These are phyloP conservation scores for Caenorhabditis virilis DNA, from an alignment of 2,888 invertebrate genomes.

Conservation along the genomic window DNA sequence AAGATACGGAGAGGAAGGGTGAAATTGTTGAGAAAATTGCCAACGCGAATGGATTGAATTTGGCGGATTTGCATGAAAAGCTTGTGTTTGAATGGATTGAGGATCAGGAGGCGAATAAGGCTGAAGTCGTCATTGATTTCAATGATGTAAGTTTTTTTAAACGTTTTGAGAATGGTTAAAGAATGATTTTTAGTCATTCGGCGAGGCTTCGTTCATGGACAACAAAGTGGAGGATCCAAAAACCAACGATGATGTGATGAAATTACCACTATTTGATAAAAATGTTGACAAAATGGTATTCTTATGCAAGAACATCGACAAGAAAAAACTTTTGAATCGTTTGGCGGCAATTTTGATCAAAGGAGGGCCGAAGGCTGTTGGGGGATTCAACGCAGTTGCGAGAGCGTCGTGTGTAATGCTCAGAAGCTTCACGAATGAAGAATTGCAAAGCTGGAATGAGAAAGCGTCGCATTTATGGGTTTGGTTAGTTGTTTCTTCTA, in stretches of 20 bases:
- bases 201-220: conserved; percentile 25
- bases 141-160: too few species aligned
- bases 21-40: conserved; percentile 25
- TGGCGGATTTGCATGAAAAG: conserved; percentile 22
- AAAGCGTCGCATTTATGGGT: conserved; percentile 1
- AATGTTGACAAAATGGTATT: conserved; percentile 22
- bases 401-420: conserved; percentile 39
- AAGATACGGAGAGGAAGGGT: conserved; percentile 39
- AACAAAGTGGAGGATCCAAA: conserved; percentile 13
- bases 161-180: too few species aligned
- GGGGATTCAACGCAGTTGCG: conserved; percentile 37
- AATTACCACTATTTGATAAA: conserved; percentile 21
- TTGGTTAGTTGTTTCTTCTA: too few species aligned
- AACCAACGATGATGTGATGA: conserved; percentile 9
- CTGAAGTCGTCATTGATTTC: conserved; percentile 19
- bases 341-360: conserved; percentile 9
- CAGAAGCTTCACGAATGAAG: conserved; percentile 29
- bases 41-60: conserved; percentile 14
- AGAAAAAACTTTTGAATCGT: conserved; percentile 6
- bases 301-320: conserved; percentile 18
- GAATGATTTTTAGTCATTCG: conserved; percentile 20
- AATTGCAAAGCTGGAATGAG: conserved; percentile 12
- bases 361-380: conserved; percentile 23
- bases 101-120: background rate
- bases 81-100: conserved; percentile 29